A percentile compares a stretch with the other conserved stretches of the same genome.
Conservation (phyloP, 1,140 invertebrate species). For the Lordiphosa mommai region DNA sequence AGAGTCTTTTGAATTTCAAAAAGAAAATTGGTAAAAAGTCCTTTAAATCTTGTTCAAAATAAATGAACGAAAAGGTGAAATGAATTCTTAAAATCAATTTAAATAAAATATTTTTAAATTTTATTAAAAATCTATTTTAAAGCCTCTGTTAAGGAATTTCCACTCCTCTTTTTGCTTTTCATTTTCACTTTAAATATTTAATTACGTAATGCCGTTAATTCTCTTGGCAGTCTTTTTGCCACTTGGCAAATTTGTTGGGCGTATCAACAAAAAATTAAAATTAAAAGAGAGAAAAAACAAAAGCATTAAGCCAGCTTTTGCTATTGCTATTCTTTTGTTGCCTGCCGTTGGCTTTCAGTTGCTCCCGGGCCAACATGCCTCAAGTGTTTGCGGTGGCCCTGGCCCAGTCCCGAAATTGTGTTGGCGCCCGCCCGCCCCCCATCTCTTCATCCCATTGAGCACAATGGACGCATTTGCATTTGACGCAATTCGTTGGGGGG, state of each 20-base stretch:
- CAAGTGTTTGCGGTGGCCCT: conserved; percentile 49
- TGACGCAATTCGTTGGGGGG: conserved; percentile 55
- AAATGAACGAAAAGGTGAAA: too few species aligned
- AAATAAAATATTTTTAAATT: too few species aligned
- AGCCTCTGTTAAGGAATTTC: not conserved
- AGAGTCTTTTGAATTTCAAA: not conserved
- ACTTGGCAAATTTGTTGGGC: conserved; percentile 48
- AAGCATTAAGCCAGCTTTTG: conserved; percentile 22
- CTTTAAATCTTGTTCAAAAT: too few species aligned
- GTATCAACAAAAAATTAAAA: conserved; percentile 5
- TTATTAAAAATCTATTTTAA: not conserved
- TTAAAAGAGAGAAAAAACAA: conserved; percentile 5
- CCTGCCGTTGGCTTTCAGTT: conserved; percentile 28
- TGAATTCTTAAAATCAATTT: too few species aligned
- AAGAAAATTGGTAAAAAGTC: not conserved
- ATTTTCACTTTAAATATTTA: conserved; percentile 66
- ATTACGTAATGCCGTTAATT: conserved; percentile 61
- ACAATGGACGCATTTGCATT: conserved; percentile 72
- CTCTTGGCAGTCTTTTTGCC: conserved; percentile 36
- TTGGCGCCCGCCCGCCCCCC: conserved; percentile 29
- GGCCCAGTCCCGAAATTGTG: conserved; percentile 18
- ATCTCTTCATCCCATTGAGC: conserved; percentile 18
- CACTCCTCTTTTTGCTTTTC: not conserved
- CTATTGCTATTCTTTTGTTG: conserved; percentile 48
- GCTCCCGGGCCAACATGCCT: conserved; percentile 44